Conservation (phyloP, 2,113 vertebrate genomes). For the Mohoua ochrocephala region DNA sequence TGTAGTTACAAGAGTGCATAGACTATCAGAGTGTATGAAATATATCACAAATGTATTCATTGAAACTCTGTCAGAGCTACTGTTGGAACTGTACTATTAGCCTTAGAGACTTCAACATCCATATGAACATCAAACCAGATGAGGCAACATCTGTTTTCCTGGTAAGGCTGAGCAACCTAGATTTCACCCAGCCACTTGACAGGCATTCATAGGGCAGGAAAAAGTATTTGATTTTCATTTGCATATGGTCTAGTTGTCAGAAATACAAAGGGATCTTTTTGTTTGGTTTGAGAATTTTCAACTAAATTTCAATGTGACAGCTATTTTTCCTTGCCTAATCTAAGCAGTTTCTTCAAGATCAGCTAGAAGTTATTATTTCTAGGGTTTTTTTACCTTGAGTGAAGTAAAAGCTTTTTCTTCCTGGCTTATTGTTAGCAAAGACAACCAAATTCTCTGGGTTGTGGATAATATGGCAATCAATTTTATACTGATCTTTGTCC, state of each 20-base stretch:
- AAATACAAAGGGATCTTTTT: background rate
- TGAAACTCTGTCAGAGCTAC: conserved; percentile 65
- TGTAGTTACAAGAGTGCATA: conserved; percentile 59
- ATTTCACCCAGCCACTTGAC: conserved; percentile 27
- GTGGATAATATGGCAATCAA: background rate
- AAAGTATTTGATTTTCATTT: conserved; percentile 50
- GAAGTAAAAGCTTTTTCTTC: background rate
- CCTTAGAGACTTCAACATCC: conserved; percentile 60
- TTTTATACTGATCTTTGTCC: background rate
- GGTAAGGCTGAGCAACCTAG: conserved; percentile 27
- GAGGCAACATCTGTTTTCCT: conserved; percentile 62
- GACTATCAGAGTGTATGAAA: conserved; percentile 57
- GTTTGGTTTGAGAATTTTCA: background rate
- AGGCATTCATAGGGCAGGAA: background rate
- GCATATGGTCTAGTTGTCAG: conserved; percentile 2
- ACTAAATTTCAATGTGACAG: background rate
- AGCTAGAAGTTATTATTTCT: background rate
- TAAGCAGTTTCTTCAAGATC: background rate
- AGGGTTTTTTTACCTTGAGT: background rate
- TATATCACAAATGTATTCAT: conserved; percentile 61
- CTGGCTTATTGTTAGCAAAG: background rate
- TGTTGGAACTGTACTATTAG: conserved; percentile 65
- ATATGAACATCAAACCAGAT: conserved; percentile 50
- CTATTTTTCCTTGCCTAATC: background rate
- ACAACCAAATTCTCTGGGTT: background rate